Evolutionary conservation across 1,140 invertebrate species (phyloP).

Genomic region (Belonocnema kinseyi): DNA sequence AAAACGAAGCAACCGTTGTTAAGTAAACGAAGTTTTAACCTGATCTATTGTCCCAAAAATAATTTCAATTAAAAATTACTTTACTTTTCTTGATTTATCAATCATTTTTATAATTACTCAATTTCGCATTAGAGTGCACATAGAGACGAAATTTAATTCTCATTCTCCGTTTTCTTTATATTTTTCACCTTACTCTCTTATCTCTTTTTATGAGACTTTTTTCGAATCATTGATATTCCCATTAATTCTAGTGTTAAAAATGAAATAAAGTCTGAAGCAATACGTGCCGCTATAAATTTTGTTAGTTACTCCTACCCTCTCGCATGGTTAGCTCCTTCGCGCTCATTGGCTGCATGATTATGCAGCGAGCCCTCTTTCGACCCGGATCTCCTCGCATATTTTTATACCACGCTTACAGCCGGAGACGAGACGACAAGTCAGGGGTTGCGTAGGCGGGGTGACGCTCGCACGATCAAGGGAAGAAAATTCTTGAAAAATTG

Average conservation of each 20-base stretch:
- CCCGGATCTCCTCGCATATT: constrained; percentile 57
- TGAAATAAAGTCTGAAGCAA: not conserved
- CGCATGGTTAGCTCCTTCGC: constrained; percentile 67
- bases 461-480: constrained; percentile 26
- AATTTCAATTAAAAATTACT: too few species aligned
- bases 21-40: too few species aligned
- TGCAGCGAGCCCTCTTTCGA: constrained; percentile 53
- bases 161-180: not conserved
- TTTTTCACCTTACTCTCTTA: not conserved
- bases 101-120: too few species aligned
- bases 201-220: not conserved
- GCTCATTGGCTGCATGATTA: constrained; percentile 69
- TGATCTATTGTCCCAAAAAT: too few species aligned
- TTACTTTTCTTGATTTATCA: too few species aligned
- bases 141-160: not conserved
- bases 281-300: constrained; percentile 53
- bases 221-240: constrained; percentile 7
- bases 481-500: constrained; percentile 28
- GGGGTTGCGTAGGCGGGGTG: constrained; percentile 11
- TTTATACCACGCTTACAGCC: constrained; percentile 48
- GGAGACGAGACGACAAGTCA: constrained; percentile 49
- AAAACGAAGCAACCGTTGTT: too few species aligned
- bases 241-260: constrained; percentile 6
- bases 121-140: too few species aligned
- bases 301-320: constrained; percentile 51